phyloP scores from a whole-genome alignment of 2,888 invertebrate species.

The Perithous albicinctus region DNA sequence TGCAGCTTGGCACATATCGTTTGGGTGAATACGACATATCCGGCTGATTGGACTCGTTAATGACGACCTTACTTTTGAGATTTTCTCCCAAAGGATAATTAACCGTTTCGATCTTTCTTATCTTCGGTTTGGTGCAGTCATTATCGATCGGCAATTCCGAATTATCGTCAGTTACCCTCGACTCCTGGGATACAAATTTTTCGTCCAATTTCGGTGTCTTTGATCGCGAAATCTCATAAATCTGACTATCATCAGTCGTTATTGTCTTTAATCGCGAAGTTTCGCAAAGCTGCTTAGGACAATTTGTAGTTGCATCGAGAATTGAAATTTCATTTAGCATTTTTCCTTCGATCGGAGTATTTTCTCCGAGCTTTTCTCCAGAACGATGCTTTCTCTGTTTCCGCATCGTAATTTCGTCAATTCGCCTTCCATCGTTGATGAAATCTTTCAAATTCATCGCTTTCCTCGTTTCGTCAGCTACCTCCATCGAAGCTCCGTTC shows the following conservation, averaged over 20 bases:
- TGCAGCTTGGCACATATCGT: constrained; percentile 27
- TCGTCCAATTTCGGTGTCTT: background rate
- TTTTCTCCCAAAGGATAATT: background rate
- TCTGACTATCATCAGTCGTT: background rate
- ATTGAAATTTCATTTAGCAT: background rate
- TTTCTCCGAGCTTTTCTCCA: background rate
- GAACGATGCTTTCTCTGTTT: background rate
- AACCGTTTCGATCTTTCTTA: constrained; percentile 23
- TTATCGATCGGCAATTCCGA: background rate
- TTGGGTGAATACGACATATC: background rate
- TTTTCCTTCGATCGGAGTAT: background rate
- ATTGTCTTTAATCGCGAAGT: too few relatives aligned
- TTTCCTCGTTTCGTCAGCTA: background rate
- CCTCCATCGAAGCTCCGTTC: background rate
- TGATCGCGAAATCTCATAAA: background rate
- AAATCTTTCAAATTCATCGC: background rate
- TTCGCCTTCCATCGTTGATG: background rate
- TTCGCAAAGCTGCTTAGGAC: too few relatives aligned
- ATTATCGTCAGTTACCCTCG: constrained; percentile 1
- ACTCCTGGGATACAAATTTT: background rate
- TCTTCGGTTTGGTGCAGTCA: constrained; percentile 26
- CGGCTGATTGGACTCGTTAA: background rate
- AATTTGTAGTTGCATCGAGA: background rate
- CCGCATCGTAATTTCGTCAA: background rate
- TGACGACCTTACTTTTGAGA: background rate